phyloP scores from a whole-genome alignment of 2,888 invertebrate genomes.

The Eupithecia subfuscata region DNA sequence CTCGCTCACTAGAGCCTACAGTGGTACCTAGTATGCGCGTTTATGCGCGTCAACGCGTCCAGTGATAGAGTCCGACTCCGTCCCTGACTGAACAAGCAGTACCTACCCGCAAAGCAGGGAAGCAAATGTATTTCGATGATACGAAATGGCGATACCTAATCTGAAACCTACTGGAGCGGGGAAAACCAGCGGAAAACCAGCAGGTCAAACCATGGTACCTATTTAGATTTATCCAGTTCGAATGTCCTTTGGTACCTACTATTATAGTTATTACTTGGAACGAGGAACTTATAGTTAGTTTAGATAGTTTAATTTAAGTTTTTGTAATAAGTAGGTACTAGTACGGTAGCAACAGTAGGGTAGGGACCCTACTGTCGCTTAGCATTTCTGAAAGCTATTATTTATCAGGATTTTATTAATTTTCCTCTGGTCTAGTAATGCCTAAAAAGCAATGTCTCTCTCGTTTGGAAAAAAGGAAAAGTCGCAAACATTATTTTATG shows the following conservation, averaged over 20 bases:
- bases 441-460: not conserved
- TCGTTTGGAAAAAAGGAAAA: not conserved
- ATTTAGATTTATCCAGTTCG: too few species aligned
- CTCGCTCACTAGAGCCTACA: too few species aligned
- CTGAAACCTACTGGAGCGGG: not conserved
- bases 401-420: not conserved
- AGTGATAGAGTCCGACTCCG: too few species aligned
- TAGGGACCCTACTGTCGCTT: not conserved
- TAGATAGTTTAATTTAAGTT: too few species aligned
- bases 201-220: not conserved
- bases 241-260: too few species aligned
- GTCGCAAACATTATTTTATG: not conserved
- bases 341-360: too few species aligned
- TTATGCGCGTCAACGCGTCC: too few species aligned
- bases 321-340: too few species aligned
- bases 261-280: too few species aligned
- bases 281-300: too few species aligned
- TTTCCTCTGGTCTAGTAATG: not conserved
- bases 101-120: not conserved
- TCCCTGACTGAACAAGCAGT: not conserved
- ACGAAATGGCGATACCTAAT: not conserved
- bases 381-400: not conserved
- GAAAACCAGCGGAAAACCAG: not conserved
- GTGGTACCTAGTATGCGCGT: too few species aligned
- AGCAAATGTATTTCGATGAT: not conserved